phyloP scores from a whole-genome alignment of 92 coral and sea anemone genomes.

The Actinernus sp. region DNA sequence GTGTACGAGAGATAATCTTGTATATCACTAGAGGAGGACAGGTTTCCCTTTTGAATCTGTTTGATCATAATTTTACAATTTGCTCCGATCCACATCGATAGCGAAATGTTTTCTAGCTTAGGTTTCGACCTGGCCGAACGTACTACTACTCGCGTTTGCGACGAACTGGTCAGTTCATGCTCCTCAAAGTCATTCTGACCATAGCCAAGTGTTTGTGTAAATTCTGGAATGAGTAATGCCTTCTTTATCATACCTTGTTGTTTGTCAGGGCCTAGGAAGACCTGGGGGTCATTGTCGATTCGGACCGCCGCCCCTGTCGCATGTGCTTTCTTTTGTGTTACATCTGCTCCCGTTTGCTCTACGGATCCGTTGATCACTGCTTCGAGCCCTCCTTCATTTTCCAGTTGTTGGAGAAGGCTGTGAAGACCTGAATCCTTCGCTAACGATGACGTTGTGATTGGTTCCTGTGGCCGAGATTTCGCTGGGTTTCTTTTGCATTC shows the following conservation, averaged over 20 bases:
- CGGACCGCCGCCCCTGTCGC: background rate
- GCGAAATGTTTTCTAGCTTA: conserved; percentile 33
- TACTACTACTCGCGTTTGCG: conserved; percentile 20
- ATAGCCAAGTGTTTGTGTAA: conserved; percentile 16
- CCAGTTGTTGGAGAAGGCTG: conserved; percentile 16
- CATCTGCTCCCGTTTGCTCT: background rate
- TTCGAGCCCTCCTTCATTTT: conserved; percentile 8
- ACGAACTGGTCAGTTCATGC: conserved; percentile 21
- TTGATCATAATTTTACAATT: conserved; percentile 35
- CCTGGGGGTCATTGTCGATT: conserved; percentile 38
- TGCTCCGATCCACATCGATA: conserved; percentile 36
- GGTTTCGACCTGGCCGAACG: conserved; percentile 42
- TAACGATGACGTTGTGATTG: conserved; percentile 22
- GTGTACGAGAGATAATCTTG: conserved; percentile 26
- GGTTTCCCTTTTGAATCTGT: conserved; percentile 12
- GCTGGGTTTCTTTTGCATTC: background rate
- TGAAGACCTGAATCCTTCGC: conserved; percentile 34
- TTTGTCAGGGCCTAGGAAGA: conserved; percentile 18
- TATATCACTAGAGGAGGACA: conserved; percentile 14
- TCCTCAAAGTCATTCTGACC: conserved; percentile 34
- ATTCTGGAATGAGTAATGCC: conserved; percentile 23
- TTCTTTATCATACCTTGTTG: background rate
- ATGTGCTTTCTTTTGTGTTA: too few relatives aligned
- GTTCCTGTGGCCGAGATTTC: background rate
- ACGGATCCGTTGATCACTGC: conserved; percentile 11